A percentile compares a stretch with the other conserved stretches of the same genome.
phyloP scores from a whole-genome alignment of 2,888 invertebrate species.

The Charanyca ferruginea region DNA sequence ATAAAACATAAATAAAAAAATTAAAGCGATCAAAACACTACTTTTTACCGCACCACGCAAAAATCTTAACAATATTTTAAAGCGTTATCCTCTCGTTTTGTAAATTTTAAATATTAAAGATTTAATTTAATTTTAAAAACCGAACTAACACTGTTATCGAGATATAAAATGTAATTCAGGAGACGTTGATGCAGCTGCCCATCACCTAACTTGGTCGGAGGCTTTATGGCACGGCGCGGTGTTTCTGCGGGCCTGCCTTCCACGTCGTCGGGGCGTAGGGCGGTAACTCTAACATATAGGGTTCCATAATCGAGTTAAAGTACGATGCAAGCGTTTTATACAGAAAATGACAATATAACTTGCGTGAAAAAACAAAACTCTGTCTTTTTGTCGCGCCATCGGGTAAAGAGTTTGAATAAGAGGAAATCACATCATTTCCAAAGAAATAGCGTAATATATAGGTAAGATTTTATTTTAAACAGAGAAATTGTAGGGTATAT shows the following conservation, averaged over 20 bases:
- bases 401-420: no score
- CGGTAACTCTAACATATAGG: constrained; percentile 21
- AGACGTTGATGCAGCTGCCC: constrained; percentile 8
- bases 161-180: constrained; percentile 17
- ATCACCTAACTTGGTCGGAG: constrained; percentile 26
- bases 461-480: no score
- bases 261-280: constrained; percentile 17
- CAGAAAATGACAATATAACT: not conserved
- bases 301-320: constrained; percentile 2
- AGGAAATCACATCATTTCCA: not conserved
- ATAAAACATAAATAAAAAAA: not conserved
- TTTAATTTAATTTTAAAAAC: not conserved
- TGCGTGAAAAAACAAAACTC: no score
- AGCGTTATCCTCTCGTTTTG: not conserved
- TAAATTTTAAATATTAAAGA: not conserved
- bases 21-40: constrained; percentile 8
- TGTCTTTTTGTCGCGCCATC: no score
- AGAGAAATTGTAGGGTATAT: no score
- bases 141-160: constrained; percentile 11
- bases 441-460: no score
- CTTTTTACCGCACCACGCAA: not conserved
- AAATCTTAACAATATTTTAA: not conserved
- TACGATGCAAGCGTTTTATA: not conserved
- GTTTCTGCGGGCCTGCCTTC: not conserved
- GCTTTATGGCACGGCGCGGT: constrained; percentile 30